Evolutionary conservation across 2,888 invertebrate genomes (phyloP), one percentile per base, ranked within the genome.

Genomic region (Xiphydria camelus): DNA sequence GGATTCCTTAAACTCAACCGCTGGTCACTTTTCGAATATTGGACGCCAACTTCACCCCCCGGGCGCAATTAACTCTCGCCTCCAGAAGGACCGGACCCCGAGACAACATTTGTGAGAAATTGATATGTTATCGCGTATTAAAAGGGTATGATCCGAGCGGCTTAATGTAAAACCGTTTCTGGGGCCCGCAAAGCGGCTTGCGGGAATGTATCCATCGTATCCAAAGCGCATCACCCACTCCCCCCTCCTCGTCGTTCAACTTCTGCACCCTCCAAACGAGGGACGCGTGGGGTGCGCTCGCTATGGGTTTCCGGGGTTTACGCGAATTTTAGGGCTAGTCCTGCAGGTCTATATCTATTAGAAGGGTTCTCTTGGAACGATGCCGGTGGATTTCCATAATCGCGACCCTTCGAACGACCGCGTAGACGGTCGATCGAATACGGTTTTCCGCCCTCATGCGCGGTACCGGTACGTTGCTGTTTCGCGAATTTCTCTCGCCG

Each of bases 121-220:
- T 70, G 68, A 69, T 70, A 68, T 63, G 64, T 68, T 68, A 62
- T 64, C 66, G 58, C 61, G 58, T 58, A 64, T 67, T 68, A 68
- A 64, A 62, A 59, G 58, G 49, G 54, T 51, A 54, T 59, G 61
- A 66, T 64, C 61, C 58, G 44, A 43, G 54, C 51, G 55, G 65
- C 61, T 63, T 55, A 53, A 53, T 51, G 53, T 57, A 59, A 63
- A 62, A n/a, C 56, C 55, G 57, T 53, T 57, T 46, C 54, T 42
- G 46, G 41, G 50, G n/a, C n/a, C n/a, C 45, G 48, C 40, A 59
- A 21, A 29, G 9, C 29, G 29, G 14, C 6, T 7, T 6, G 12
- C 29, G 9, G n/a, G n/a, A 29, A 15, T 10, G 29, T 29, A 29
- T 29, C 29, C 29, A 14, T 12, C n/a, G n/a, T n/a, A n/a, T n/a